These are phyloP conservation scores for Caiman crocodilus DNA, from an alignment of 2,797 vertebrate genomes.

Conservation along the genomic window DNA sequence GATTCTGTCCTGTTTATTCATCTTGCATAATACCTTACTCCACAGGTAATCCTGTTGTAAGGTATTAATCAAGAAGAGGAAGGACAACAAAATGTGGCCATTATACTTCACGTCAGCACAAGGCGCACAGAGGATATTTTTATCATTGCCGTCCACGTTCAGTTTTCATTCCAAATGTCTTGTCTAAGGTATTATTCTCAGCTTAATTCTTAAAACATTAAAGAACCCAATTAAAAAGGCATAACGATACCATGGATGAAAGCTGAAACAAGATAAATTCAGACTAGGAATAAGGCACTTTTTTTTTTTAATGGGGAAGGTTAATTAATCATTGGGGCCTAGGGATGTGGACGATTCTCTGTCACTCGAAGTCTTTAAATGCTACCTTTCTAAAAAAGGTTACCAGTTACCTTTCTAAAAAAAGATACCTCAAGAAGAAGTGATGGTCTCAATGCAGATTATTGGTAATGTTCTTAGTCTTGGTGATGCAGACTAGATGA, in stretches of 20 bases:
- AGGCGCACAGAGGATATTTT: neutral
- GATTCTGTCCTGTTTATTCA: neutral
- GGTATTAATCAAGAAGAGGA: neutral
- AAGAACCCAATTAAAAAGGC: neutral
- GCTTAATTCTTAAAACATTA: neutral
- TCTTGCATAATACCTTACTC: neutral
- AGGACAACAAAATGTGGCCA: neutral
- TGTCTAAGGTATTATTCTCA: neutral
- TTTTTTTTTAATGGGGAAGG: neutral
- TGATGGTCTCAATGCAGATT: neutral
- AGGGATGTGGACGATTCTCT: neutral
- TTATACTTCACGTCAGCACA: neutral
- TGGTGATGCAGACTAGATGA: neutral
- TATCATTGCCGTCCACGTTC: neutral
- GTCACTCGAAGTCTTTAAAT: neutral
- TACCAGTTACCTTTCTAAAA: neutral
- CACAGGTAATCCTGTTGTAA: neutral
- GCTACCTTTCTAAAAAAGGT: neutral
- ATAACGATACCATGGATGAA: neutral
- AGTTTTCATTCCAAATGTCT: neutral
- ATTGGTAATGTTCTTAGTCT: neutral
- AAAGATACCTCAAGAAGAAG: neutral
- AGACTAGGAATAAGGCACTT: neutral
- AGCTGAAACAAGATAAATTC: neutral
- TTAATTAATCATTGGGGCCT: neutral